Evolutionary conservation across 1,140 invertebrate species (phyloP).

Genomic region (Tetramorium parvispinum): DNA sequence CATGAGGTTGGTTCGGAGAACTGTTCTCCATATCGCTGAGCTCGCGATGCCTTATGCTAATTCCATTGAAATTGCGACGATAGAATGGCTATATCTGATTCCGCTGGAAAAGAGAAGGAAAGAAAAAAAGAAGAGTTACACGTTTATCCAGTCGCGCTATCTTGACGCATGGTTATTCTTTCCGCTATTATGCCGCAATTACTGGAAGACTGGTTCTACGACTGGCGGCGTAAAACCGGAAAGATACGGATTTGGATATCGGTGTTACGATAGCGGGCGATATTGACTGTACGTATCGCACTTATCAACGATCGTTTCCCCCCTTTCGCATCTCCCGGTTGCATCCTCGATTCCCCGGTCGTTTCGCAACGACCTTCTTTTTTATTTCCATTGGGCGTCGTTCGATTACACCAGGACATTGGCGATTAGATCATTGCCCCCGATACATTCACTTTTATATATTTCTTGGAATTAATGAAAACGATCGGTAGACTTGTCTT

Average conservation of each 20-base stretch:
- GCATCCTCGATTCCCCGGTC: too few relatives aligned
- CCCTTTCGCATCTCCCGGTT: background rate
- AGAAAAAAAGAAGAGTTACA: conserved; percentile 67
- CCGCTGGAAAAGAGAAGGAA: conserved; percentile 1
- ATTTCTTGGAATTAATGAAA: background rate
- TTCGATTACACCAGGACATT: background rate
- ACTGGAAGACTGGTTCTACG: conserved; percentile 72
- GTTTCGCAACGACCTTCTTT: conserved; percentile 27
- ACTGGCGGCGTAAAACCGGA: conserved; percentile 67
- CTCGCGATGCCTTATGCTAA: background rate
- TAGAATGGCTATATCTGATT: conserved; percentile 60
- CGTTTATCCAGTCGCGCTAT: conserved; percentile 76
- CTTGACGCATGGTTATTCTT: conserved; percentile 75
- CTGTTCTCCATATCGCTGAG: background rate
- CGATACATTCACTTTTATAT: too few relatives aligned
- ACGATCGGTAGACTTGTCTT: background rate
- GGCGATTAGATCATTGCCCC: background rate
- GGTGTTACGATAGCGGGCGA: conserved; percentile 66
- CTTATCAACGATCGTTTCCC: background rate
- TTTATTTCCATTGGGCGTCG: background rate
- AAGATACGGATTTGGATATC: conserved; percentile 62
- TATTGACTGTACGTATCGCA: conserved; percentile 55
- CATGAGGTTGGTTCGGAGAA: background rate
- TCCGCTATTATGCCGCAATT: conserved; percentile 66
- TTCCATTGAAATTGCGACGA: conserved; percentile 30